Base-by-base conservation (phyloP, 2,888 invertebrate species). In the Lymantria dispar region DNA sequence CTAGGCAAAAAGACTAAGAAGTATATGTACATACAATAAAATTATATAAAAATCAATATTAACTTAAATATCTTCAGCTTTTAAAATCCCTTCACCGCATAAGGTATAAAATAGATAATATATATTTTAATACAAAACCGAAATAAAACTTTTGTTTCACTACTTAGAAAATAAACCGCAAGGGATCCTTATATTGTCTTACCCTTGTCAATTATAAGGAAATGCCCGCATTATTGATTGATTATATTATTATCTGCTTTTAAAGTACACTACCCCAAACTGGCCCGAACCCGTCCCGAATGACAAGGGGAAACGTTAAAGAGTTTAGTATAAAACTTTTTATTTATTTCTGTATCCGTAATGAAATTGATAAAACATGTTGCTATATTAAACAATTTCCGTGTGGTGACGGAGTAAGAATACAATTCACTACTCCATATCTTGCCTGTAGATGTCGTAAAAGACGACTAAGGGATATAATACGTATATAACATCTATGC, bases 181-280 rank as follows among this genome's bases (percentile, higher is more conserved):
- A 51, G 42, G 43, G 50, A 52, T 53, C 56, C 50, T 52, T 45
- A 52, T 45, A 55, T 47, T 61, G 64, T 63, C 63, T 54, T 50
- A 63, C 65, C 64, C 67, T 44, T 53, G 57, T 65, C 67, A 63
- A 58, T 62, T 58, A 57, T 45, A 7, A 39, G 51, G 48, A 39
- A 48, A 52, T 49, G 49, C 30, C 47, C 47, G 48, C 53, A 46
- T 54, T 55, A 45, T 52, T 66, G 64, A 66, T 61, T 66, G 61
- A 61, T 63, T 56, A 55, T 45, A 43, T 59, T 55, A 13, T 53
- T 43, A 49, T 49, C 46, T 46, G 33, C 36, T n/a, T 22, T 22
- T 36, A 40, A 45, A 12, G 29, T 42, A 38, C 14, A 9, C 47
- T 15, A 30, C 15, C 47, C 47, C 29, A 11, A 29, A 37, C 38